Evolutionary conservation across 2,888 invertebrate genomes (phyloP).

Genomic region (Erpobdella octoculata): DNA sequence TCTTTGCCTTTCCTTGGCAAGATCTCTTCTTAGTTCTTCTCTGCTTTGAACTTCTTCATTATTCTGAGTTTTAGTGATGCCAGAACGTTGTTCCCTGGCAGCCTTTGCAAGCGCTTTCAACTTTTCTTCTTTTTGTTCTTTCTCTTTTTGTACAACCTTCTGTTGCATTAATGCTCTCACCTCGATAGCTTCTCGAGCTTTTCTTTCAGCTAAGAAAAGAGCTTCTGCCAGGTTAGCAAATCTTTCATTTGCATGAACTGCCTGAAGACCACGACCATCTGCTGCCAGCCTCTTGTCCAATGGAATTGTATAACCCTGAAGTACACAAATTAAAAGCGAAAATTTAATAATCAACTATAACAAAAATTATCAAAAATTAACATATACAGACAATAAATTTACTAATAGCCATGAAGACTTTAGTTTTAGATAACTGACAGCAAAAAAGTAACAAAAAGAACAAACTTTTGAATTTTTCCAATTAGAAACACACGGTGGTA

Average conservation of each 20-base stretch:
- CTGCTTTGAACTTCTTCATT: conserved; percentile 63
- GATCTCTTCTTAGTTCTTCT: conserved; percentile 66
- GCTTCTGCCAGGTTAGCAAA: conserved; percentile 97
- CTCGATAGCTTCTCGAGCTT: conserved; percentile 94
- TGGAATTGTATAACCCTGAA: conserved; percentile 84
- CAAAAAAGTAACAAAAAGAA: background rate
- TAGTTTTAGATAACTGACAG: background rate
- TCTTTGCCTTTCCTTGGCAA: conserved; percentile 81
- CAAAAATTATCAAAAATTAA: background rate
- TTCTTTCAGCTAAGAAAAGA: conserved; percentile 90
- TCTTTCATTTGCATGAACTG: conserved; percentile 93
- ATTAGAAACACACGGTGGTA: conserved; percentile 95
- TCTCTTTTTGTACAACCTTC: conserved; percentile 91
- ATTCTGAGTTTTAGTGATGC: conserved; percentile 60
- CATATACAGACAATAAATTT: too few relatives aligned
- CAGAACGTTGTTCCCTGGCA: conserved; percentile 88
- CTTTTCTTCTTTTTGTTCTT: conserved; percentile 93
- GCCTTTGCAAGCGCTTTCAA: conserved; percentile 83
- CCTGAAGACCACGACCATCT: conserved; percentile 88
- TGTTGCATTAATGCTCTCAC: conserved; percentile 89
- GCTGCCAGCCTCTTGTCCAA: conserved; percentile 94
- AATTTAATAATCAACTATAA: too few relatives aligned
- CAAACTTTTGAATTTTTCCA: conserved; percentile 95
- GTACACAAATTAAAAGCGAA: too few relatives aligned
- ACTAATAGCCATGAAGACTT: too few relatives aligned